Percentiles rank a stretch among this genome's conserved stretches.
Conservation (phyloP, 2,888 invertebrate species). For the Yponomeuta cagnagella region DNA sequence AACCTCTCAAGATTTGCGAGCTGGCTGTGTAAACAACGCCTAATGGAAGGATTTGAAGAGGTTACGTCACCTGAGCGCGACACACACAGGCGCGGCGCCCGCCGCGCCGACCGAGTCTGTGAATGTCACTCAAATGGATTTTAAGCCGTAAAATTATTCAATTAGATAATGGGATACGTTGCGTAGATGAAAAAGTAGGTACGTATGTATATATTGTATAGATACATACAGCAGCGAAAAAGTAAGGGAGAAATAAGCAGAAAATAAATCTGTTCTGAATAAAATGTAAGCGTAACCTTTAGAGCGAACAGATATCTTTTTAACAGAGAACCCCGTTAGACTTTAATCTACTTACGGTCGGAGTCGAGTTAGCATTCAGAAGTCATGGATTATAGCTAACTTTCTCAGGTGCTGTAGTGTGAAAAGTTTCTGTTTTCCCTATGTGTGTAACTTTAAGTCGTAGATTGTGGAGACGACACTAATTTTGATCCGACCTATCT, state of each 20-base stretch:
- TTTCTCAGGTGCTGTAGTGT: slow-evolving; percentile 37
- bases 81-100: background rate
- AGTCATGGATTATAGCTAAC: slow-evolving; percentile 52
- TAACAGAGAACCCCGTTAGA: slow-evolving; percentile 29
- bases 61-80: slow-evolving; percentile 13
- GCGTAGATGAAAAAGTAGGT: background rate
- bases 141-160: slow-evolving; percentile 1
- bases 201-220: background rate
- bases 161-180: background rate
- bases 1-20: slow-evolving; percentile 72
- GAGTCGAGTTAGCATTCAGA: slow-evolving; percentile 50
- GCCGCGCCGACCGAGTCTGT: background rate
- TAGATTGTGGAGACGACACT: background rate
- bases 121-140: background rate
- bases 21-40: slow-evolving; percentile 67
- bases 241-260: background rate
- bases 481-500: background rate
- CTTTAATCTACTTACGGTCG: slow-evolving; percentile 39
- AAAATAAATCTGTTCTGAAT: slow-evolving; percentile 1
- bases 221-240: background rate
- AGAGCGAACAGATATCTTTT: slow-evolving; percentile 4
- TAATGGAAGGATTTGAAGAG: slow-evolving; percentile 66
- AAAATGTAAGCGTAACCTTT: background rate
- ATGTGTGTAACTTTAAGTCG: slow-evolving; percentile 5
- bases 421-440: slow-evolving; percentile 12